These are phyloP conservation scores for Vidua macroura DNA, from an alignment of 2,113 vertebrate species.

Conservation along the genomic window DNA sequence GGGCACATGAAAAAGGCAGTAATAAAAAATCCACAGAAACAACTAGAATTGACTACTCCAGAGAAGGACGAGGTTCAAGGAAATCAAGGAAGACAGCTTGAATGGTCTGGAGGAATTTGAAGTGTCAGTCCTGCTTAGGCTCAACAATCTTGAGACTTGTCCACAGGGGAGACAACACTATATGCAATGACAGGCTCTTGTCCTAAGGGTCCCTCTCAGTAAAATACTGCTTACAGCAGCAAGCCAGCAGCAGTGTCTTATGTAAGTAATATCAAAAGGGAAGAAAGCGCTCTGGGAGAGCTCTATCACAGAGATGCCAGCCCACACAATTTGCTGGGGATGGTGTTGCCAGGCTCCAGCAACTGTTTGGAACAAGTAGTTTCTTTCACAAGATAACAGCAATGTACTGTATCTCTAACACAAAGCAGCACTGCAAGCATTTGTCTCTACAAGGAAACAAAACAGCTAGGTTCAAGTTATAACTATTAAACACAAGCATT, in stretches of 20 bases:
- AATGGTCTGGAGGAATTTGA: slow-evolving; percentile 67
- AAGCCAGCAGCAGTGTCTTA: slow-evolving; percentile 40
- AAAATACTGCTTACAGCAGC: slow-evolving; percentile 68
- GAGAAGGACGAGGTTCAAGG: slow-evolving; percentile 60
- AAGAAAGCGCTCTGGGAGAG: slow-evolving; percentile 40
- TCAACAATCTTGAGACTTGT: slow-evolving; percentile 52
- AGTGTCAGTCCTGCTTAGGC: slow-evolving; percentile 68
- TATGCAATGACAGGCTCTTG: slow-evolving; percentile 58
- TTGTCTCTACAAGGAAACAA: neutral
- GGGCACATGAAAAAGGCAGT: slow-evolving; percentile 19
- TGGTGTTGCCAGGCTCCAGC: slow-evolving; percentile 22
- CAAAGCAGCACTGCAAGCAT: neutral
- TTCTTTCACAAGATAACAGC: slow-evolving; percentile 33
- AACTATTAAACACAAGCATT: neutral
- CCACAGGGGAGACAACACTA: slow-evolving; percentile 33
- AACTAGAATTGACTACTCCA: slow-evolving; percentile 64
- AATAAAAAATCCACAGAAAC: slow-evolving; percentile 64
- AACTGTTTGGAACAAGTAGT: slow-evolving; percentile 22
- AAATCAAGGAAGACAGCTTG: slow-evolving; percentile 71
- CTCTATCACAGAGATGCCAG: slow-evolving; percentile 47
- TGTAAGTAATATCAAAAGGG: slow-evolving; percentile 64
- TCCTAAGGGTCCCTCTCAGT: slow-evolving; percentile 56
- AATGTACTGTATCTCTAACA: neutral
- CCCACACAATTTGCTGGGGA: slow-evolving; percentile 49
- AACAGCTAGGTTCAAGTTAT: neutral